phyloP scores from a whole-genome alignment of 2,113 vertebrate genomes.

The Corythaixoides concolor region DNA sequence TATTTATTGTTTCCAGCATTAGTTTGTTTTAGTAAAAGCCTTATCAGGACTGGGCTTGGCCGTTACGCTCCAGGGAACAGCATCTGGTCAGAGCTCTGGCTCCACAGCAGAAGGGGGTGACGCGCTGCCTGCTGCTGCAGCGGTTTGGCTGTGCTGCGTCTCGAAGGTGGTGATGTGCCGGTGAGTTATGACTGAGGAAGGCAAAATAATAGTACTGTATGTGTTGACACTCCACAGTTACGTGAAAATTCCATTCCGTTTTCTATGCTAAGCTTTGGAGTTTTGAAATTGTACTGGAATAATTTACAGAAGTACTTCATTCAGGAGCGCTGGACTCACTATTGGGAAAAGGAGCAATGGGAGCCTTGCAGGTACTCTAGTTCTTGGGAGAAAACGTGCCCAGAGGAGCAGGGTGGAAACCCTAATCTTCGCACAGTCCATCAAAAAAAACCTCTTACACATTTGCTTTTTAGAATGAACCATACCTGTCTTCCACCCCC shows the following conservation, averaged over 20 bases:
- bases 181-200: background rate
- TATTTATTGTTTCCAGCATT: background rate
- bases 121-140: background rate
- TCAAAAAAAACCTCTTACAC: accelerated
- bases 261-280: background rate
- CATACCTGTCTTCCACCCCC: background rate
- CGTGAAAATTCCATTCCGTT: background rate
- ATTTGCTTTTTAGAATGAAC: background rate
- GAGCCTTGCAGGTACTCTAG: background rate
- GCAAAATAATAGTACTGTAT: background rate
- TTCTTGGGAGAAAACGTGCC: background rate
- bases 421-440: background rate
- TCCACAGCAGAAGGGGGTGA: background rate
- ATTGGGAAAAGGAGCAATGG: background rate
- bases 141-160: background rate
- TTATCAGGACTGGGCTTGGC: background rate
- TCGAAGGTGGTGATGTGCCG: background rate
- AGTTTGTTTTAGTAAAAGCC: background rate
- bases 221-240: accelerated
- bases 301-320: background rate
- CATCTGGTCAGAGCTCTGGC: background rate
- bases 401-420: background rate
- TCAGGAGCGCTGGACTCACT: accelerated
- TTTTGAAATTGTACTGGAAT: background rate
- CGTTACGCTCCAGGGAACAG: background rate